Conservation (phyloP, 37 sponge, comb jelly and placozoan genomes). For the Aplysina aerophoba region DNA sequence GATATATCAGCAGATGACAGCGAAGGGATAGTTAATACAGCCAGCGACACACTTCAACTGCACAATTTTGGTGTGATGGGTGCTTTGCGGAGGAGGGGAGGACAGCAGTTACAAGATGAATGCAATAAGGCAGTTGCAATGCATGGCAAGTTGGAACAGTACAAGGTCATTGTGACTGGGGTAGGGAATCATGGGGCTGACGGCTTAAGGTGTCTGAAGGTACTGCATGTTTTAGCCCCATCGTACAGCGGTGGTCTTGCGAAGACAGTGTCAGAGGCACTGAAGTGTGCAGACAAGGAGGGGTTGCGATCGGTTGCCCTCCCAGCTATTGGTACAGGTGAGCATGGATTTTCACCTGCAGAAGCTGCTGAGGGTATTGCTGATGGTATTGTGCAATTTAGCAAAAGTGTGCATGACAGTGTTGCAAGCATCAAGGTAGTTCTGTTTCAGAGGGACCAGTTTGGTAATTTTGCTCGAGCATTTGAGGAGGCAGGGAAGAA, state of each 20-base stretch:
- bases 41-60: background rate
- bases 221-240: constrained; percentile 24
- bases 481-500: background rate
- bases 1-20: constrained; percentile 31
- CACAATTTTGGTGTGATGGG: constrained; percentile 14
- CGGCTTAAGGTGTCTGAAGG: constrained; percentile 4
- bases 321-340: constrained; percentile 43
- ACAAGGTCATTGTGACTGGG: background rate
- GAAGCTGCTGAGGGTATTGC: constrained; percentile 8
- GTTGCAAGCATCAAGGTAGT: background rate
- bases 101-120: background rate
- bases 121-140: background rate
- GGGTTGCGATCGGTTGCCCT: constrained; percentile 5
- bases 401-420: background rate
- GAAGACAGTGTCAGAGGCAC: background rate
- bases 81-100: constrained; percentile 10
- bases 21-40: constrained; percentile 18
- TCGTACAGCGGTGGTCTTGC: background rate
- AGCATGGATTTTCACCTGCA: background rate
- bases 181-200: background rate
- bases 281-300: constrained; percentile 22
- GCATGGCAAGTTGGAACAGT: background rate
- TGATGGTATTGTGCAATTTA: background rate
- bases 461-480: background rate
- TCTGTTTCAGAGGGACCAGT: background rate